Base-by-base conservation (phyloP, 2,888 invertebrate genomes). In the Phengaris arion region DNA sequence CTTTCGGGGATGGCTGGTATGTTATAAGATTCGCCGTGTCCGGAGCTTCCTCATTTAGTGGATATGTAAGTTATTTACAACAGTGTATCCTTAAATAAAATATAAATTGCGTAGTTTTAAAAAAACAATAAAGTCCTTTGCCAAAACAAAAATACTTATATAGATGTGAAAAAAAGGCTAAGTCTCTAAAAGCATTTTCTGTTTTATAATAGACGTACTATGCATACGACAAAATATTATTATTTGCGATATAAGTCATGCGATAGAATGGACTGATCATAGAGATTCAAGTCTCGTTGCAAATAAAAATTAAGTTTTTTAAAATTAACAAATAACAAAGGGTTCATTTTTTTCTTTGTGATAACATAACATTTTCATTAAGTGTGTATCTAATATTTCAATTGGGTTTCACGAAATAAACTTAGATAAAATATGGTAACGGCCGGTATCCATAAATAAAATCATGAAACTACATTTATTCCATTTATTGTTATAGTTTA, bases 41-140 rank as follows among this genome's bases (percentile, higher is more conserved):
- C 4, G 82, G 80, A 13, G 72, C 74, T 4, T 79, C 77, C 46
- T 77, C 77, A 1, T 83, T 78, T 76, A 64, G 80, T 45, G 85
- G 83, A 76, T 85, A 84, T 78, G 87, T 87, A 81, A 87, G 87
- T 87, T 48, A 48, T 7, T 72, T 68, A 75, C 74, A 22, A 10
- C 68, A 15, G 68, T 59, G 15, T 8, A 35, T 22, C 35, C 22
- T 35, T 2, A 22, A 22, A 22, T 22, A 22, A 22, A 22, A 22
- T 22, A 22, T n/a, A 22, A 22, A 22, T 22, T 22, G 22, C 22
- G 22, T 22, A 22, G 22, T 22, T 22, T 22, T 0, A 22, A 35
- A 35, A 35, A 35, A 35, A 35, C 3, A 2, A 35, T 3, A 35
- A 35, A 35, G 35, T 35, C 35, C 35, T 3, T 35, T 35, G 35